Base-by-base conservation (phyloP, 2,888 invertebrate species). In the Mythimna loreyi region DNA sequence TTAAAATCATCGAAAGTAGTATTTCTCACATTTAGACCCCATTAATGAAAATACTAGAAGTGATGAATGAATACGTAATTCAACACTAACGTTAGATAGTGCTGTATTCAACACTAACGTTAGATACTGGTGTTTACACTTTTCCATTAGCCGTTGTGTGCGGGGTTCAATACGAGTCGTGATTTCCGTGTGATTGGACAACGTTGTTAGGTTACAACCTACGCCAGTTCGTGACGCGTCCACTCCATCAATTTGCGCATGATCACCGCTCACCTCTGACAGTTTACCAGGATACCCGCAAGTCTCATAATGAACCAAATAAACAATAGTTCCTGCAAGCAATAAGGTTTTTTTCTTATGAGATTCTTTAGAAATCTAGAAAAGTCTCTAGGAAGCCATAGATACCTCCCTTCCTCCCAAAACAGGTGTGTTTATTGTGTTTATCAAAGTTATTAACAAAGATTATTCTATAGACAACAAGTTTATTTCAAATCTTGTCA, bases 181-280 rank as follows among this genome's bases (percentile, higher is more conserved):
- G 84, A 83, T 81, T 78, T 85, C 74, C 79, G 62, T 49, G 72
- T 57, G 71, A 71, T 82, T 77, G 70, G 67, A 80, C 83, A 75
- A 75, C 66, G 63, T 50, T 63, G 49, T 11, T 50, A 52, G 53
- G 53, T 55, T 64, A 36, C 58, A 43, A 47, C 33, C 49, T 52
- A 71, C 30, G 75, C 47, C 11, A 36, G 55, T 33, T 71, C 78
- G 75, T 77, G 81, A 76, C 50, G 64, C 43, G 63, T 19, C 61
- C 55, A 62, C 30, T 28, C 61, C 25, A 65, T 77, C 65, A 66
- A 63, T 59, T 59, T 43, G 65, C 50, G 52, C 50, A 61, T 47
- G 64, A 62, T 58, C 36, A 65, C 55, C 59, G 19, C 55, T 62
- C 66, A 53, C 25, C 30, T 55, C 50, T 56, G 16, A 43, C 21